These are phyloP conservation scores for Muscicapa striata DNA, from an alignment of 2,797 vertebrate species.

Conservation along the genomic window DNA sequence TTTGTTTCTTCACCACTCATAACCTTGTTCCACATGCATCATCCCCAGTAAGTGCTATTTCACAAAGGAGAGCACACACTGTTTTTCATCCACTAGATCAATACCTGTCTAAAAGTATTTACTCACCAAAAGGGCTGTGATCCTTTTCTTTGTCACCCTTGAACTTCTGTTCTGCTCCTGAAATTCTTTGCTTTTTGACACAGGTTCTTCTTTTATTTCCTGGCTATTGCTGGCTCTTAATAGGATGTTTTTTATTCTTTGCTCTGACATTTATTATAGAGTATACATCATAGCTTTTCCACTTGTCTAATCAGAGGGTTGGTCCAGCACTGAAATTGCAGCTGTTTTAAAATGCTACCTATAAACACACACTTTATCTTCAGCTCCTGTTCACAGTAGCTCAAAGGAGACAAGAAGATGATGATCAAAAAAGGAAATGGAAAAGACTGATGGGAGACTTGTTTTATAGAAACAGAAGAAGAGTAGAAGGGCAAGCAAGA, in stretches of 20 bases:
- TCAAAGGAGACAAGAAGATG: conserved; percentile 34
- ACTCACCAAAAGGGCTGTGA: conserved; percentile 47
- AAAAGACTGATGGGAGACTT: not conserved
- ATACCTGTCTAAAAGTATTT: conserved; percentile 68
- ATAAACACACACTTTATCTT: conserved; percentile 39
- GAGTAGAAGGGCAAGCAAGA: conserved; percentile 7
- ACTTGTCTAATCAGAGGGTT: conserved; percentile 51
- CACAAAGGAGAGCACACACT: not conserved
- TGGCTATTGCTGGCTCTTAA: not conserved
- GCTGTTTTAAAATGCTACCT: conserved; percentile 44
- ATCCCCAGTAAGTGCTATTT: conserved; percentile 36
- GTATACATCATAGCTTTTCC: not conserved
- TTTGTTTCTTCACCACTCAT: not conserved
- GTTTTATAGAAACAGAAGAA: conserved; percentile 9
- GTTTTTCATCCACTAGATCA: conserved; percentile 23
- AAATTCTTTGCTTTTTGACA: conserved; percentile 12
- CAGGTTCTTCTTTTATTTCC: conserved; percentile 33
- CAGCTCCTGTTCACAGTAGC: conserved; percentile 7
- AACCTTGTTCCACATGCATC: not conserved
- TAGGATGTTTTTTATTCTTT: not conserved
- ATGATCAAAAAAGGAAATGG: conserved; percentile 35
- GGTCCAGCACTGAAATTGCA: conserved; percentile 35
- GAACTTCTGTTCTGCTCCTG: conserved; percentile 54
- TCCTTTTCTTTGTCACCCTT: conserved; percentile 50
- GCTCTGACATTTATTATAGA: conserved; percentile 30